Evolutionary conservation across 2,888 invertebrate species (phyloP).

Genomic region (Aphrophora alni): DNA sequence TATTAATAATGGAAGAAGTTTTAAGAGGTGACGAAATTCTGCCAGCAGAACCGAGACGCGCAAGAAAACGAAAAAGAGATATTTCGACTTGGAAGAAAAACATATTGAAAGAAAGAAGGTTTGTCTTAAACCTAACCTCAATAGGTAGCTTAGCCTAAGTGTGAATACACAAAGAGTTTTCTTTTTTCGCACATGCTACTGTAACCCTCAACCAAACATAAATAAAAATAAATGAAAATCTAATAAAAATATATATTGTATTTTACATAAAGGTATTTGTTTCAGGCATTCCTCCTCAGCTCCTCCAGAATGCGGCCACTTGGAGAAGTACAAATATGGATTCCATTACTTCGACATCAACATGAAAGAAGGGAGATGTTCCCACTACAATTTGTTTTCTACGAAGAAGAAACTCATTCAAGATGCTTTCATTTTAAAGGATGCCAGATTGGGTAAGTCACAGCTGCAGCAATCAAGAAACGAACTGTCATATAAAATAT

Average conservation of each 20-base stretch:
- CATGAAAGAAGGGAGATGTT: slow-evolving; percentile 17
- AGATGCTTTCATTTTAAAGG: slow-evolving; percentile 20
- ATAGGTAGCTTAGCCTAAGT: too few relatives aligned
- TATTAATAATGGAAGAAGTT: slow-evolving; percentile 9
- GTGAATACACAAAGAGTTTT: too few relatives aligned
- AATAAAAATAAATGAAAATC: too few relatives aligned
- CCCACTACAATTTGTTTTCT: slow-evolving; percentile 10
- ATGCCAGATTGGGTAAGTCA: not conserved
- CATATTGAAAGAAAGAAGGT: slow-evolving; percentile 15
- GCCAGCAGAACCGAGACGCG: not conserved
- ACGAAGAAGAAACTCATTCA: slow-evolving; percentile 19
- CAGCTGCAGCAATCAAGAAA: too few relatives aligned
- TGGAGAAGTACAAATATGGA: slow-evolving; percentile 19
- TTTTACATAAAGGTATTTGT: not conserved
- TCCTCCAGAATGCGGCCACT: slow-evolving; percentile 19
- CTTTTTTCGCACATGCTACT: too few relatives aligned
- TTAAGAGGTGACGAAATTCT: not conserved
- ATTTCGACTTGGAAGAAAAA: slow-evolving; percentile 7
- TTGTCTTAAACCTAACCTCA: too few relatives aligned
- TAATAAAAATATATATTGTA: not conserved
- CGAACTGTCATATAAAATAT: too few relatives aligned
- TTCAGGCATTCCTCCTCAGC: slow-evolving; percentile 2
- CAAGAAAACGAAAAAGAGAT: slow-evolving; percentile 2
- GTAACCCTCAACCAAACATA: too few relatives aligned
- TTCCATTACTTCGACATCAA: slow-evolving; percentile 13